phyloP scores from a whole-genome alignment of 2,113 vertebrate genomes.

The Eurystomus gularis region DNA sequence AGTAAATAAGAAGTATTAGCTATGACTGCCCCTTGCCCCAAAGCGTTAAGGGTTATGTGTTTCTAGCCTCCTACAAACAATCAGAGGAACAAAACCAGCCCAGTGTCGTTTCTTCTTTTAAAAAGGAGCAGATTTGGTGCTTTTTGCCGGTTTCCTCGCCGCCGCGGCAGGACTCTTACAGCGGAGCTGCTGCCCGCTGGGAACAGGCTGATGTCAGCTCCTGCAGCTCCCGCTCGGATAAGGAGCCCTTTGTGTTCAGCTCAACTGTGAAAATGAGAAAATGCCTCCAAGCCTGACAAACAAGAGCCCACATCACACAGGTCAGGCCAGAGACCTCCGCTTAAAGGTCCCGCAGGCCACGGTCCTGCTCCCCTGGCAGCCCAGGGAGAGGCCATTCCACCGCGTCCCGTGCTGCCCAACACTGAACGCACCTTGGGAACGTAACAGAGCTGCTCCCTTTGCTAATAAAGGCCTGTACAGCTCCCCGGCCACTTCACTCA shows the following conservation, averaged over 20 bases:
- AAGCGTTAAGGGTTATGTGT: background rate
- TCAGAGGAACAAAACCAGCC: background rate
- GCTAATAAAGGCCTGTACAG: background rate
- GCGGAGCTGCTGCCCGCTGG: conserved; percentile 64
- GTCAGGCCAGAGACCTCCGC: conserved; percentile 59
- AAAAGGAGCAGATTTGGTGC: background rate
- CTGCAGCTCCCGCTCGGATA: conserved; percentile 85
- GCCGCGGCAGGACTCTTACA: conserved; percentile 61
- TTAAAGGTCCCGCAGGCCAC: conserved; percentile 65
- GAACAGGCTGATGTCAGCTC: conserved; percentile 84
- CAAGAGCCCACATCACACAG: conserved; percentile 75
- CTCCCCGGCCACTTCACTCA: background rate
- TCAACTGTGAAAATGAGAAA: conserved; percentile 89
- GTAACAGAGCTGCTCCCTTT: background rate
- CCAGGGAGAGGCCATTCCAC: background rate
- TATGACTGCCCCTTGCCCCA: background rate
- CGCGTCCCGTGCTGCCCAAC: too few relatives aligned
- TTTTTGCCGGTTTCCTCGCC: background rate
- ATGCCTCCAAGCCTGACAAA: conserved; percentile 84
- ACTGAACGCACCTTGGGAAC: background rate
- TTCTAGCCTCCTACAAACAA: background rate
- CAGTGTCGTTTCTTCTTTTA: background rate
- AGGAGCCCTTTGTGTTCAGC: conserved; percentile 90
- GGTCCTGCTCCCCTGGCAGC: background rate
- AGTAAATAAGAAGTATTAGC: background rate